Evolutionary conservation across 2,113 vertebrate species (phyloP).

Genomic region (Bufo bufo): DNA sequence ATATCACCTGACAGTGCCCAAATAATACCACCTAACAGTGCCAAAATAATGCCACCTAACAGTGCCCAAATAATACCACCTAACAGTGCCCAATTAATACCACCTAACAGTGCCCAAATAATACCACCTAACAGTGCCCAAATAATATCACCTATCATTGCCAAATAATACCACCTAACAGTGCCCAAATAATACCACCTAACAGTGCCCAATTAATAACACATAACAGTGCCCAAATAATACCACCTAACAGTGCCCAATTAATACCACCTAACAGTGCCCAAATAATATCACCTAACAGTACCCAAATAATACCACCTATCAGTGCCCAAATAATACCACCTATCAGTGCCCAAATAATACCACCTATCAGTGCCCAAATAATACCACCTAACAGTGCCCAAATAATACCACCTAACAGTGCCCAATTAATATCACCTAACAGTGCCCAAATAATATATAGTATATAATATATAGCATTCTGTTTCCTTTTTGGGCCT

Average conservation of each 20-base stretch:
- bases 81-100: neutral
- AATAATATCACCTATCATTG: too few relatives aligned
- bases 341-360: neutral
- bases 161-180: too few relatives aligned
- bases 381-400: neutral
- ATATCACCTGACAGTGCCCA: neutral
- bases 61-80: too few relatives aligned
- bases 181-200: too few relatives aligned
- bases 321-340: too few relatives aligned
- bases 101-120: too few relatives aligned
- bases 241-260: neutral
- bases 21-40: neutral
- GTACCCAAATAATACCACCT: too few relatives aligned
- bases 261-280: neutral
- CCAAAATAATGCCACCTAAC: too few relatives aligned
- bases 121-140: too few relatives aligned
- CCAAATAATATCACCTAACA: neutral
- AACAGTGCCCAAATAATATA: too few relatives aligned
- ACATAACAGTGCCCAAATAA: neutral
- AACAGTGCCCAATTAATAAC: neutral
- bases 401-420: neutral
- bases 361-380: neutral
- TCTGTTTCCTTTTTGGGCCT: too few relatives aligned
- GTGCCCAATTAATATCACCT: neutral
- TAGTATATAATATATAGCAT: too few relatives aligned